Base-by-base conservation (phyloP, 2,797 vertebrate species). In the Anisognathus igniventris region DNA sequence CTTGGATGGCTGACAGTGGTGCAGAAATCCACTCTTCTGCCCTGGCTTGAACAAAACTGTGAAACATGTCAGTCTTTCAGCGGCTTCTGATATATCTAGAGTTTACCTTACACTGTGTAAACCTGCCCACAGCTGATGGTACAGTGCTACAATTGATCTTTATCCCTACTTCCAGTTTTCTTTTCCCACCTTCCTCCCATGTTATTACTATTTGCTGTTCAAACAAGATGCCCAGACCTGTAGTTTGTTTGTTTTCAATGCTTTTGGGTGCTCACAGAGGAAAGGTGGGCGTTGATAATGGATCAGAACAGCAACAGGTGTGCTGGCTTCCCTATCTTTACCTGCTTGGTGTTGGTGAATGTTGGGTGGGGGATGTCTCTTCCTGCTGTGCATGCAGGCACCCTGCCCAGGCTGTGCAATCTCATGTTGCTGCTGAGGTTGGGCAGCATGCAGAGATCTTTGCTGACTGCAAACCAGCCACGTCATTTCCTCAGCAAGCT, bases 401-500 rank as follows among this genome's bases (percentile, higher is more conserved):
- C 42, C 19, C 50, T 87, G 82, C 75, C 58, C 62, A 17, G 3
- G 6, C 60, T 51, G 37, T n/a, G 75, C 12, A 10, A 51, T 58
- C 35, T 37, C 33, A 4, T 0, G 0, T 33, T 61, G 65, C 53
- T 6, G 10, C 65, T 13, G 71, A 54, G 58, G n/a, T 30, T 75
- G 62, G 73, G 53, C 80, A 4, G 68, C 62, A n/a, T 0, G 0
- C 8, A 28, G 45, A 65, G 54, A 58, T 70, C 81, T 76, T 24
- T 73, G 56, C 87, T 73, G 75, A n/a, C 56, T 79, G 47, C 27
- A 5, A 72, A 50, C 27, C 39, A 39, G 42, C 50, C 27, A 21
- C 18, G 1, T 75, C 47, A 42, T 68, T 91, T 93, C 81, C 87
- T 85, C 51, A 31, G 78, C 60, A 23, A 70, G 75, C 68, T 95